Base-by-base conservation (phyloP, 1,140 invertebrate species). In the Solenopsis invicta region DNA sequence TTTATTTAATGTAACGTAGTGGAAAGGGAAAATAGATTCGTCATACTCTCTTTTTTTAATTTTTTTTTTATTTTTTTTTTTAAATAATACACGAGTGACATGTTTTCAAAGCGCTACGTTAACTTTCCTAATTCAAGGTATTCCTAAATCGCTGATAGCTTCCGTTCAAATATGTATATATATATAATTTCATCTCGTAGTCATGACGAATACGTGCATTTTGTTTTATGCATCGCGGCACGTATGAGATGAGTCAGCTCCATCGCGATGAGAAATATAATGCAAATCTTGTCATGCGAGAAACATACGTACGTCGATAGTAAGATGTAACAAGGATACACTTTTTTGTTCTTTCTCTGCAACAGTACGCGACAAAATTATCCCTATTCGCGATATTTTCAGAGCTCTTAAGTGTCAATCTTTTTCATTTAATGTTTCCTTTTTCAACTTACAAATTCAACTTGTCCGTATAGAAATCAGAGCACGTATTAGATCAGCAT, bases 181-280 rank as follows among this genome's bases (percentile, higher is more conserved):
- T 21, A 10, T 52, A 48, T 59, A 54, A 81, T 71, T 72, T 71
- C 52, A 72, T 81, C 72, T 72, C 16, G 24, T 13, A 45, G 66
- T 72, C 78, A 45, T 48, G 64, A 50, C 24, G n/a, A 37, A 72
- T 74, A 59, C 3, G 41, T 8, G 37, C 67, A 61, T 74, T 82
- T 82, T 74, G 41, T 82, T 81, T 81, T 72, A 72, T 81, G 52
- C 78, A 82, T 82, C 37, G 41, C 29, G 18, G 18, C 52, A 72
- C 13, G 72, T 48, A 34, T 16, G 37, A 72, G 67, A 81, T 81
- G 66, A 82, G 67, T 48, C 80, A 72, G 80, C 52, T 82, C 21
- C 37, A 29, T 71, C 50, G 66, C 41, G 37, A 24, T 13, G 24
- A 72, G 41, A 82, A 59, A 82, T 82, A 82, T 74, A 72, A 81